Percentiles rank a stretch among this genome's conserved stretches.
These are phyloP conservation scores for Zophobas atratus DNA, from an alignment of 1,140 invertebrate species.

Conservation along the genomic window DNA sequence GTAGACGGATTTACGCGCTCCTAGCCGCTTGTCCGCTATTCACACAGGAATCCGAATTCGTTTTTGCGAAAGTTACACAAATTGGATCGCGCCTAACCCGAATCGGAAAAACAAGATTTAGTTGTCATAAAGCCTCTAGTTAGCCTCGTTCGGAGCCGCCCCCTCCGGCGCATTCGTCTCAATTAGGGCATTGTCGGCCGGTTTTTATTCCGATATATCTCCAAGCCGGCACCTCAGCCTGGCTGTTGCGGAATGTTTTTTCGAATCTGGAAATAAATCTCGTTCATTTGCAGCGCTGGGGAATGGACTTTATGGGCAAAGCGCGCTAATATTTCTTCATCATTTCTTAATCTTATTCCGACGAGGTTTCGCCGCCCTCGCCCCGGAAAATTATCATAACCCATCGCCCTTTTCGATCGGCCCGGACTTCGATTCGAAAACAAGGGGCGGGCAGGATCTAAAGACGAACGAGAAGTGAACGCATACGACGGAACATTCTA, in stretches of 20 bases:
- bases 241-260: conserved; percentile 48
- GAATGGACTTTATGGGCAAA: conserved; percentile 53
- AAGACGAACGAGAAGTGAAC: too few species aligned
- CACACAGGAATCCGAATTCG: too few species aligned
- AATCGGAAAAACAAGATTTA: too few species aligned
- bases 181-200: conserved; percentile 17
- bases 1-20: too few species aligned
- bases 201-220: conserved; percentile 21
- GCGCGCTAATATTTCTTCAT: conserved; percentile 57
- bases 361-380: conserved; percentile 45
- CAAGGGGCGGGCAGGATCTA: background rate
- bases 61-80: too few species aligned
- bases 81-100: too few species aligned
- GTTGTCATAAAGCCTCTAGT: too few species aligned
- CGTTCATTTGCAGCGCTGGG: conserved; percentile 49
- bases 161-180: background rate
- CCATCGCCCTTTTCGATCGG: conserved; percentile 5
- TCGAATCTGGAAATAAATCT: conserved; percentile 54
- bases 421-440: conserved; percentile 18
- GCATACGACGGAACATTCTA: too few species aligned
- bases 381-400: conserved; percentile 33
- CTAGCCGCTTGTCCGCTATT: too few species aligned
- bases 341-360: conserved; percentile 59
- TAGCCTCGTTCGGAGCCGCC: background rate
- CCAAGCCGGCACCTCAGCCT: background rate